phyloP scores from a whole-genome alignment of 2,113 vertebrate genomes.

The Mola mola region DNA sequence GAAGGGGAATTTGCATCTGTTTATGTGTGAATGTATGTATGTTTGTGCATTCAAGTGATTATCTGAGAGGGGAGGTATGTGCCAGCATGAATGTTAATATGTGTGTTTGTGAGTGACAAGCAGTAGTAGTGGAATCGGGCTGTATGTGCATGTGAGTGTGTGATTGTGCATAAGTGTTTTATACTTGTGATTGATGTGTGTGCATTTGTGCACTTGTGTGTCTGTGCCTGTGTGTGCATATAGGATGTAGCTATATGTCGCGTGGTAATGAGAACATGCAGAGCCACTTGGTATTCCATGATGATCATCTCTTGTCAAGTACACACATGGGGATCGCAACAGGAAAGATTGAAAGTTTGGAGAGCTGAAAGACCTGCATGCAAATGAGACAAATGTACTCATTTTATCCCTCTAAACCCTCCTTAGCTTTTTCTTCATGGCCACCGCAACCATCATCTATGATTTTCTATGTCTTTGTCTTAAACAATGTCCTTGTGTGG shows the following conservation, averaged over 20 bases:
- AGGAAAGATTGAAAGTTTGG: slow-evolving; percentile 78
- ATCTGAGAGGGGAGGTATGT: slow-evolving; percentile 58
- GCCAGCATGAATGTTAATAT: slow-evolving; percentile 75
- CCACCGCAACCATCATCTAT: slow-evolving; percentile 23
- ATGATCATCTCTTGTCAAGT: slow-evolving; percentile 69
- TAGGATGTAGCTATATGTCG: slow-evolving; percentile 32
- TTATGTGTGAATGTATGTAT: slow-evolving; percentile 68
- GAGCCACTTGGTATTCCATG: slow-evolving; percentile 73
- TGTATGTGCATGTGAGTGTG: slow-evolving; percentile 44
- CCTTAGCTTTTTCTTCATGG: slow-evolving; percentile 22
- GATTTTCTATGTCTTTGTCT: slow-evolving; percentile 1
- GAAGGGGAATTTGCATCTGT: slow-evolving; percentile 71
- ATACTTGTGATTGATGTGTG: slow-evolving; percentile 28
- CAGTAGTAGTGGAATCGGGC: slow-evolving; percentile 55
- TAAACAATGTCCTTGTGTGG: not conserved
- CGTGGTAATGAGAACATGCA: slow-evolving; percentile 64
- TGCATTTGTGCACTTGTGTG: not conserved
- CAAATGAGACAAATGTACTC: slow-evolving; percentile 72
- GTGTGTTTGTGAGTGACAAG: slow-evolving; percentile 71
- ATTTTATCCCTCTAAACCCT: slow-evolving; percentile 29
- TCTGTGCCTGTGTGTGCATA: slow-evolving; percentile 8
- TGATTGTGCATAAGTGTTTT: slow-evolving; percentile 40
- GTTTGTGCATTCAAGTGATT: slow-evolving; percentile 72
- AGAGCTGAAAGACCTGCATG: slow-evolving; percentile 70
- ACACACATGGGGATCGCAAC: slow-evolving; percentile 60